Evolutionary conservation across 2,113 vertebrate genomes (phyloP).

Genomic region (Lophochroa leadbeateri): DNA sequence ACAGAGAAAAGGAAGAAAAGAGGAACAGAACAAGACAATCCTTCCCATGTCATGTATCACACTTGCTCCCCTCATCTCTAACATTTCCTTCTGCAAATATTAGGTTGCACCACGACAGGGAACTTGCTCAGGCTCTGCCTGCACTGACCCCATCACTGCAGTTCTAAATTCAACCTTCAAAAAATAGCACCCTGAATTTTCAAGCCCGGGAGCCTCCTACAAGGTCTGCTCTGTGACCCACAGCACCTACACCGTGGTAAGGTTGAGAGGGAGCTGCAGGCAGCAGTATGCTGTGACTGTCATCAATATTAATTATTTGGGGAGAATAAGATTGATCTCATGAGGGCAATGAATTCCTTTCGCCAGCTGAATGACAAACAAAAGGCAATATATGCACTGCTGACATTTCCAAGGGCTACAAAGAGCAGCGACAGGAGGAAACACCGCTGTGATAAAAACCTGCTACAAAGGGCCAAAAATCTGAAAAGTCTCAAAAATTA

Average conservation of each 20-base stretch:
- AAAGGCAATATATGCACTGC: conserved; percentile 1
- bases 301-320: conserved; percentile 60
- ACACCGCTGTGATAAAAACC: not conserved
- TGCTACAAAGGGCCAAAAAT: not conserved
- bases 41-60: accelerated
- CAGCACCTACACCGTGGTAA: not conserved
- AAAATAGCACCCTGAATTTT: not conserved
- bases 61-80: not conserved
- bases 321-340: conserved; percentile 48
- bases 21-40: not conserved
- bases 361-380: conserved; percentile 47
- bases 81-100: not conserved
- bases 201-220: not conserved
- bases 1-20: not conserved
- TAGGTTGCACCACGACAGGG: not conserved
- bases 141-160: not conserved
- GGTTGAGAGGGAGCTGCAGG: not conserved
- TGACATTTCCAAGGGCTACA: conserved; percentile 60
- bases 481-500: not conserved
- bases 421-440: not conserved
- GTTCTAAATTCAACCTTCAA: not conserved
- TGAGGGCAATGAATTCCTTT: conserved; percentile 25
- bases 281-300: not conserved
- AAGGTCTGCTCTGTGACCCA: not conserved
- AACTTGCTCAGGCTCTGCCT: not conserved